These are phyloP conservation scores for Trichechus manatus DNA, from an alignment of 2,113 vertebrate species.

Conservation along the genomic window DNA sequence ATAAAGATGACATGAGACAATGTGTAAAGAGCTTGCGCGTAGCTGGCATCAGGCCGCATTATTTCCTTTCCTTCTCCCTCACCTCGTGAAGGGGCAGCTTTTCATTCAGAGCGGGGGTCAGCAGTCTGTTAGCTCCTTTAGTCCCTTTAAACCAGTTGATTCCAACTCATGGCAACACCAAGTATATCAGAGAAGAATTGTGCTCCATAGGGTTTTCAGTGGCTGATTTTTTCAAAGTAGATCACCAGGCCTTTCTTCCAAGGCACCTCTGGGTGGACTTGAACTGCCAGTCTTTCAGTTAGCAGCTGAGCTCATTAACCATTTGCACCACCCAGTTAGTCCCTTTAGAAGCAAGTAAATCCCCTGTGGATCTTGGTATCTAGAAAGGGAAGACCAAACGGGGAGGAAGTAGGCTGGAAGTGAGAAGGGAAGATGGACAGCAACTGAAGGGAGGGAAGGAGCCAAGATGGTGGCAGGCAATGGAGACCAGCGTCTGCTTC, in stretches of 20 bases:
- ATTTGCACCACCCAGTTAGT: neutral
- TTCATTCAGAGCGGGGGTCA: neutral
- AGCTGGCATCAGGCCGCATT: neutral
- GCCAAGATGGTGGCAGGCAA: rapidly evolving
- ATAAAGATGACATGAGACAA: neutral
- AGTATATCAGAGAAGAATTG: neutral
- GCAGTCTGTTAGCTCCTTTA: neutral
- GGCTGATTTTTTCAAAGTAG: neutral
- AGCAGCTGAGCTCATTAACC: neutral
- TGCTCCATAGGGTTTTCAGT: neutral
- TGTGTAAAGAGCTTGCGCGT: neutral
- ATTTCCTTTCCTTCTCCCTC: neutral
- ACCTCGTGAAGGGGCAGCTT: neutral
- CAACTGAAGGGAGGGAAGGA: neutral
- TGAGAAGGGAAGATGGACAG: rapidly evolving
- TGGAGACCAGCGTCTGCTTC: rapidly evolving
- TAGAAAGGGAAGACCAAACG: neutral
- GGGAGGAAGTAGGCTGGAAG: neutral
- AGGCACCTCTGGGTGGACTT: neutral
- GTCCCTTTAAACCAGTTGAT: neutral
- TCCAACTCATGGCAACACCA: neutral
- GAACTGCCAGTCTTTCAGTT: neutral
- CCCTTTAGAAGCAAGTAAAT: neutral
- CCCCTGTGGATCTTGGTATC: neutral
- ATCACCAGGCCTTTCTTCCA: neutral